Evolutionary conservation across 2,888 invertebrate genomes (phyloP), one percentile per base, ranked within the genome.

Genomic region (Metacarcinus magister): DNA sequence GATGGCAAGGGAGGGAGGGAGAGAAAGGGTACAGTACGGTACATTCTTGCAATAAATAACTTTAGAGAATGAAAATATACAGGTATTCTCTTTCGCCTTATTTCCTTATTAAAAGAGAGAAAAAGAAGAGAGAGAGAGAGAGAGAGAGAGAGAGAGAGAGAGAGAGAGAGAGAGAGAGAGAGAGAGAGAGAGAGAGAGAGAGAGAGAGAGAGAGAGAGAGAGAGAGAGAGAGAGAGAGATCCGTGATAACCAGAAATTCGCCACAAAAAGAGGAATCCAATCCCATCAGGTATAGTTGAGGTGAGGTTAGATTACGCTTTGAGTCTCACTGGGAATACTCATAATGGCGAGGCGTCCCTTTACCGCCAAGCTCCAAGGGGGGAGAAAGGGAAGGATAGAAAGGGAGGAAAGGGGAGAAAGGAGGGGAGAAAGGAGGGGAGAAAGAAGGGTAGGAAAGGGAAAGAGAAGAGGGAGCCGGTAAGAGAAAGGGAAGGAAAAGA

Each of bases 161-260:
- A 60, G 60, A 60, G 60, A 60, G 60, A 60, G 60, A 60, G 60
- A 60, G 60, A 60, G 60, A 92, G 60, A 60, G 92, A 48, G 60
- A 32, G 60, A 48, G 92, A 46, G 92, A 48, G 60, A 92, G 92
- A 46, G 92, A 92, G 60, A 28, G 48, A 46, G 92, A 43, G 93
- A n/a, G 93, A 67, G 67, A 67, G 67, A 67, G 67, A 67, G 67
- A 67, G 67, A 67, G 67, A 67, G 67, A 67, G 67, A 67, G 93
- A n/a, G 93, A 67, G 67, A 67, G 67, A 67, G 67, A 67, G 67
- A 67, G 67, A 67, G 67, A 67, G 67, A 67, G 67, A 67, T 67
- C 67, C 19, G 19, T 67, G 67, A 67, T 67, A 67, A 67, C 67
- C 67, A 67, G 67, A 67, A 54, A 32, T 13, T 4, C 10, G 60